A percentile compares a stretch with the other conserved stretches of the same genome.
Evolutionary conservation across 2,888 invertebrate genomes (phyloP).

Genomic region (Bellardia bayeri): DNA sequence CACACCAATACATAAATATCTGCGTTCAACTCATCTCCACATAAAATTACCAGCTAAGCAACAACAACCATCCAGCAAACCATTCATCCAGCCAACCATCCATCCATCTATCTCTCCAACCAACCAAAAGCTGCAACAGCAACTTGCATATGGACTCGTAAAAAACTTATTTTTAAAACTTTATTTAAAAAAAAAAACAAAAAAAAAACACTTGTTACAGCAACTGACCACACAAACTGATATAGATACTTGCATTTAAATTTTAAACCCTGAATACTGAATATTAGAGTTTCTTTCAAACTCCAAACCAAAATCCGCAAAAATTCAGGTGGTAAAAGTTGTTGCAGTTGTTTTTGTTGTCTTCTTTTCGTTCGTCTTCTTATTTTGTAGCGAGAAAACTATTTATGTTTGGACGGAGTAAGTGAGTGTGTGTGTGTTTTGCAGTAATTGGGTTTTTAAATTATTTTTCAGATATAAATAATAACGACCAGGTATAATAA

Average conservation of each 20-base stretch:
- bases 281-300: constrained; percentile 10
- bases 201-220: constrained; percentile 61
- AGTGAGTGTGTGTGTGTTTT: constrained; percentile 2
- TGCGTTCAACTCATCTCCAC: constrained; percentile 22
- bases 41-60: constrained; percentile 26
- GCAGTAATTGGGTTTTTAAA: constrained; percentile 54
- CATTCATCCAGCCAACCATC: background rate
- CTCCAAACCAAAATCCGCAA: constrained; percentile 14
- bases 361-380: constrained; percentile 27
- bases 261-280: background rate
- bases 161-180: constrained; percentile 40
- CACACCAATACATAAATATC: constrained; percentile 8
- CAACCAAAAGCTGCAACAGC: background rate
- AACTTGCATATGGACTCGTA: constrained; percentile 27
- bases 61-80: background rate
- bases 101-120: background rate
- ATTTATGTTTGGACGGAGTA: constrained; percentile 26
- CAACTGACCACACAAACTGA: constrained; percentile 50
- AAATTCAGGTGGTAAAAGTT: constrained; percentile 52
- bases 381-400: constrained; percentile 53
- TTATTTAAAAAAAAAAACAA: constrained; percentile 22
- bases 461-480: constrained; percentile 48
- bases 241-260: background rate
- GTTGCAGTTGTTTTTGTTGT: constrained; percentile 41
- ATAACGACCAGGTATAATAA: background rate